Conservation (phyloP, 2,113 vertebrate genomes). For the Craseonycteris thonglongyai region DNA sequence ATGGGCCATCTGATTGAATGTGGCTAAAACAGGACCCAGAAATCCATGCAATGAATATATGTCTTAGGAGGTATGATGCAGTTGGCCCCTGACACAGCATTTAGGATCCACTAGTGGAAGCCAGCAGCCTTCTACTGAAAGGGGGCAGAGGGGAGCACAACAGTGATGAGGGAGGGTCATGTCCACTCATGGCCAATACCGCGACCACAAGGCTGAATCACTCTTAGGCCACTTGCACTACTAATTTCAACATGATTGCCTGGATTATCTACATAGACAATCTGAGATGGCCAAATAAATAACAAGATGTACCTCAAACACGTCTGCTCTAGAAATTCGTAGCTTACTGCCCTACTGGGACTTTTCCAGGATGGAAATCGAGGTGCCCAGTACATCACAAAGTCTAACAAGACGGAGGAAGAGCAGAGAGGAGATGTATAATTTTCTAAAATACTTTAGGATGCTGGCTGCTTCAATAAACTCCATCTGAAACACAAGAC, state of each 20-base stretch:
- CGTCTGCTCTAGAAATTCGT: background rate
- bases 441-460: conserved; percentile 8
- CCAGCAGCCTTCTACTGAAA: background rate
- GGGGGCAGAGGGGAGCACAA: background rate
- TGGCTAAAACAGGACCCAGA: background rate
- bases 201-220: background rate
- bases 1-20: background rate
- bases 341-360: background rate
- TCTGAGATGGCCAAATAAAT: background rate
- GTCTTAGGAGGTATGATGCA: background rate
- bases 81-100: background rate
- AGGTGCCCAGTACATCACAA: background rate
- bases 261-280: background rate
- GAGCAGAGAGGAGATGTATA: background rate
- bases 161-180: background rate
- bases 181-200: background rate
- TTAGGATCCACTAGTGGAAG: background rate
- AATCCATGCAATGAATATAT: background rate
- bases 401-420: background rate
- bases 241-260: background rate
- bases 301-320: background rate
- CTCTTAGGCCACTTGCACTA: background rate
- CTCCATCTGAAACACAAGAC: background rate
- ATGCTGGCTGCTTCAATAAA: background rate
- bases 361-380: background rate